Evolutionary conservation across 1,140 invertebrate genomes (phyloP).

Genomic region (Cotesia chilonis): DNA sequence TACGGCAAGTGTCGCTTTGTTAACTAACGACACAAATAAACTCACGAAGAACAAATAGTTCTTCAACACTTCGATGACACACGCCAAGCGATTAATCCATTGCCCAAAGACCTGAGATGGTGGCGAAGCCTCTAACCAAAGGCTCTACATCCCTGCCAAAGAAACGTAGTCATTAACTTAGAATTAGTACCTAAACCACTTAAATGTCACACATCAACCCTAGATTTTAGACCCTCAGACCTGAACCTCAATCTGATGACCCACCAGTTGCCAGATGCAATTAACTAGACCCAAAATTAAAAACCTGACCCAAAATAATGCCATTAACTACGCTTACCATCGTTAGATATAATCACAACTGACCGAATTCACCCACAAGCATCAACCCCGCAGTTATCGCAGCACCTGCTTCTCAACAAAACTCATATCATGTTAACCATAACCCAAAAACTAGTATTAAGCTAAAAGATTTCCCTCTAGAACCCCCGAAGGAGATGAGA

Average conservation of each 20-base stretch:
- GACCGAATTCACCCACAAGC: conserved; percentile 1
- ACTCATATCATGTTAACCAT: not conserved
- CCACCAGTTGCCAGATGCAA: too few relatives aligned
- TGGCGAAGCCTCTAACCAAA: conserved; percentile 4
- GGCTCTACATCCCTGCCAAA: conserved; percentile 7
- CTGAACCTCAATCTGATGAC: too few relatives aligned
- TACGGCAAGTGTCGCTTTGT: conserved; percentile 7
- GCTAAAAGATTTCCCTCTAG: conserved; percentile 34
- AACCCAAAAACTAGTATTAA: conserved; percentile 3
- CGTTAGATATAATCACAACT: not conserved
- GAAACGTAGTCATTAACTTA: too few relatives aligned
- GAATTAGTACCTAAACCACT: not conserved
- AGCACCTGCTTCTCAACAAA: not conserved
- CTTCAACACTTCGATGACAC: conserved; percentile 35
- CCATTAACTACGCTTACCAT: too few relatives aligned
- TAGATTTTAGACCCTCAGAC: conserved; percentile 1
- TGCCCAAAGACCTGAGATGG: conserved; percentile 6
- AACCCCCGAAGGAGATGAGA: conserved; percentile 39
- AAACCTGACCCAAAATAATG: too few relatives aligned
- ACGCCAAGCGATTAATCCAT: conserved; percentile 22
- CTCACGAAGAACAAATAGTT: not conserved
- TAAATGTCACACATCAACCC: not conserved
- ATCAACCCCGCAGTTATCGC: not conserved
- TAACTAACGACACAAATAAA: not conserved
- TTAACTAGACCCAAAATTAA: too few relatives aligned